phyloP scores from a whole-genome alignment of 2,888 invertebrate genomes.

The Synanthedon tipuliformis region DNA sequence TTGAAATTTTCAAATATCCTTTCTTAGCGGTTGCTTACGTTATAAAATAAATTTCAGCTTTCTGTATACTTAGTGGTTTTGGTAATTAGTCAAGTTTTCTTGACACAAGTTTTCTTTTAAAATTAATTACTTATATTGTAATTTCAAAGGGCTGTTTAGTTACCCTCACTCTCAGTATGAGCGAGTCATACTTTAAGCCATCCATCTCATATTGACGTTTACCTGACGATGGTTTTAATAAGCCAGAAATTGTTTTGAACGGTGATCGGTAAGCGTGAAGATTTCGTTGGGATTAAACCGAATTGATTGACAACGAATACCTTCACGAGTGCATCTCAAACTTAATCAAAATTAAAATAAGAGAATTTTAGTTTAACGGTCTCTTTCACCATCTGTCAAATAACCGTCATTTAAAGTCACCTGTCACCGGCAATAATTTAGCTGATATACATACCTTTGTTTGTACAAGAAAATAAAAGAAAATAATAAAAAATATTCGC shows the following conservation, averaged over 20 bases:
- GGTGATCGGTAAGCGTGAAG: constrained; percentile 59
- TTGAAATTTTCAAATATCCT: too few species aligned
- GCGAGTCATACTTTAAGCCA: background rate
- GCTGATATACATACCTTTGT: too few species aligned
- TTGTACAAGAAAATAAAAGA: too few species aligned
- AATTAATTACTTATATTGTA: constrained; percentile 13
- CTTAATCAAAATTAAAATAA: constrained; percentile 9
- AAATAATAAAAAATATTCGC: too few species aligned
- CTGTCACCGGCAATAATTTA: too few species aligned
- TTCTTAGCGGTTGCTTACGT: too few species aligned
- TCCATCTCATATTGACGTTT: background rate
- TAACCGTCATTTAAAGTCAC: too few species aligned
- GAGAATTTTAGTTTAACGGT: background rate
- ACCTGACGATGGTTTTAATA: constrained; percentile 47
- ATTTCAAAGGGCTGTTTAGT: constrained; percentile 14
- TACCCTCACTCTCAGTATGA: constrained; percentile 4
- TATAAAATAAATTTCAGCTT: too few species aligned
- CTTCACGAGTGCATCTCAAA: constrained; percentile 34
- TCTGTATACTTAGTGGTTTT: too few species aligned
- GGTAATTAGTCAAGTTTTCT: too few species aligned
- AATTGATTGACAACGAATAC: constrained; percentile 36
- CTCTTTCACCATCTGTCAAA: too few species aligned
- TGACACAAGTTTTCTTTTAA: too few species aligned
- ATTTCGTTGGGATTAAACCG: constrained; percentile 49
- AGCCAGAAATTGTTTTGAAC: constrained; percentile 65